Base-by-base conservation (phyloP, 2,888 invertebrate species). In the Steromphala cineraria region DNA sequence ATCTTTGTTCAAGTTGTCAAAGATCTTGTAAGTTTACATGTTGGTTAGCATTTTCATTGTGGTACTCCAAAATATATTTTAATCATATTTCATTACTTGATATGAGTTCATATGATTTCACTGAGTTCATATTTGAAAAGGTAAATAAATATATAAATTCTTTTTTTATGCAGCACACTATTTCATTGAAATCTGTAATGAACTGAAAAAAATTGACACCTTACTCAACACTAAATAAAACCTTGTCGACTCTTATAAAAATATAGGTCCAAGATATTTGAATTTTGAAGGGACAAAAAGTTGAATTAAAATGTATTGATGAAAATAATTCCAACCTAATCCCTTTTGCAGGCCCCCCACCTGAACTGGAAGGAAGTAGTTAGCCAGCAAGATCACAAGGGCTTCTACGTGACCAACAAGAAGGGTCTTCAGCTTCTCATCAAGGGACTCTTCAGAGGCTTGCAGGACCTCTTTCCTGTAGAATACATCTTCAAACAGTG, bases 331-430 rank as follows among this genome's bases (percentile, higher is more conserved):
- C n/a, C n/a, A n/a, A n/a, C n/a, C n/a, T n/a, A n/a, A n/a, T n/a
- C n/a, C n/a, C n/a, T n/a, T 24, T 21, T 81, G 2, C 71, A 93
- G 93, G 91, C 89, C 2, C 93, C 93, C 3, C 89, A 90, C 53
- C 82, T 99, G 82, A 96, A 96, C 89, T 99, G 99, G 98, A 96
- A 96, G 91, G 98, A 98, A 91, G 97, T 99, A 0, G 96, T 98
- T 86, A 94, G 96, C 83, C 97, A 98, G 94, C 94, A 99, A 55
- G 99, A 99, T 93, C 97, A 98, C 93, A 95, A 96, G 2, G 97
- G 97, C 88, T 99, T 99, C 82, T 77, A 88, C 71, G 88, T 93
- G 52, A 77, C 80, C 24, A 89, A 98, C 93, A 95, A 98, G 87
- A 96, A 96, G 91, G 97, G 97, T 2, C 94, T 99, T 79, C 96